These are phyloP conservation scores for Cephalopterus ornatus DNA, from an alignment of 2,113 vertebrate genomes.

Conservation along the genomic window DNA sequence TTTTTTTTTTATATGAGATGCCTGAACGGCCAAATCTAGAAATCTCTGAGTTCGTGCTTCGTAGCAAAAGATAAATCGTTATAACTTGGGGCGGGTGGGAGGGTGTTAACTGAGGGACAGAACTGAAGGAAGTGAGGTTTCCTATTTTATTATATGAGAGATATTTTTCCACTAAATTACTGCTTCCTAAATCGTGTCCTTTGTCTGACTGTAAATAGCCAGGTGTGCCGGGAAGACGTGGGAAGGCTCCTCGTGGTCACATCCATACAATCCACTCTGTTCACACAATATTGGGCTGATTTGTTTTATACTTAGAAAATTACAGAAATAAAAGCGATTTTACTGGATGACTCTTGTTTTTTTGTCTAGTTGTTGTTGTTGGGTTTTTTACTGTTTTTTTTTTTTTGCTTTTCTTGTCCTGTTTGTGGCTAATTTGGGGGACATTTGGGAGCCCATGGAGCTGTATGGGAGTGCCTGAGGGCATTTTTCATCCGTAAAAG, in stretches of 20 bases:
- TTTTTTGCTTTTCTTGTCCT: not conserved
- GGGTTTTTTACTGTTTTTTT: not conserved
- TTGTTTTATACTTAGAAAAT: constrained; percentile 65
- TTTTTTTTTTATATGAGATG: not conserved
- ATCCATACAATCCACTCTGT: constrained; percentile 36
- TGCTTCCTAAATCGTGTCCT: not conserved
- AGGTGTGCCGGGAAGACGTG: not conserved
- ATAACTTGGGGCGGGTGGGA: not conserved
- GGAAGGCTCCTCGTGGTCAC: constrained; percentile 45
- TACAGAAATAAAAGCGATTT: constrained; percentile 67
- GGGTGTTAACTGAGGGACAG: not conserved
- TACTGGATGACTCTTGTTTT: not conserved
- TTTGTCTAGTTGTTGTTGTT: not conserved
- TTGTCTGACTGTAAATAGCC: constrained; percentile 27
- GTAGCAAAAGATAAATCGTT: not conserved
- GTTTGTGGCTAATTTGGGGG: not conserved
- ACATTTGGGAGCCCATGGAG: not conserved
- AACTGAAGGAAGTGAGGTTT: constrained; percentile 43
- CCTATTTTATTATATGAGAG: constrained; percentile 66
- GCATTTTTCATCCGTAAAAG: constrained; percentile 66
- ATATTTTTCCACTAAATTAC: constrained; percentile 64
- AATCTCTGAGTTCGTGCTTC: not conserved
- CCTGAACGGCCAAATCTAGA: not conserved
- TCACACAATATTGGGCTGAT: constrained; percentile 55
- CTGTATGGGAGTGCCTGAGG: not conserved